A percentile compares a stretch with the other conserved stretches of the same genome.
phyloP scores from a whole-genome alignment of 1,140 invertebrate genomes.

The Bursaphelenchus mucronatus region DNA sequence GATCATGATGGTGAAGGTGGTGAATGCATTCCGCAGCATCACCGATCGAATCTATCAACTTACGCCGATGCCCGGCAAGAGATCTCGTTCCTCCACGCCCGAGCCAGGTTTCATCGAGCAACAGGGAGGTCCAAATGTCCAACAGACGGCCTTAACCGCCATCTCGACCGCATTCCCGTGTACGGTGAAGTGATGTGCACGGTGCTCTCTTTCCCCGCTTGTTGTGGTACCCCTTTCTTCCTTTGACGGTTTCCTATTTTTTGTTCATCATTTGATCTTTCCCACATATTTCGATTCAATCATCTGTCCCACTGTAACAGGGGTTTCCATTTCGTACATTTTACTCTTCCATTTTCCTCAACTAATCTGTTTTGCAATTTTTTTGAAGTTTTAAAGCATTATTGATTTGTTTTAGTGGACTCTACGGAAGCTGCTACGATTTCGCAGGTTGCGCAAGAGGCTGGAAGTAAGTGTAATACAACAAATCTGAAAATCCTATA shows the following conservation, averaged over 20 bases:
- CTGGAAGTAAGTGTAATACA: too few species aligned
- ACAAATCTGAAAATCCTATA: too few species aligned
- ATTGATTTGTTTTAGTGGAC: neutral
- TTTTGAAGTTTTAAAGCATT: too few species aligned
- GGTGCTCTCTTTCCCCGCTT: conserved; percentile 7
- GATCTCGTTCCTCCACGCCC: conserved; percentile 30
- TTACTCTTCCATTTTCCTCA: too few species aligned
- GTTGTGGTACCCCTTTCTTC: conserved; percentile 17
- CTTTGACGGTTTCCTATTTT: conserved; percentile 3
- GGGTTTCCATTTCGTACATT: too few species aligned
- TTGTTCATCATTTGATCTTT: conserved; percentile 1
- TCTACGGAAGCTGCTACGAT: neutral
- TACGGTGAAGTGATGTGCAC: conserved; percentile 9
- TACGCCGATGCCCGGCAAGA: conserved; percentile 28
- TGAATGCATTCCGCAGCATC: conserved; percentile 46
- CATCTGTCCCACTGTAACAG: too few species aligned
- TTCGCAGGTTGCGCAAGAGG: neutral
- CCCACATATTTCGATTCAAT: too few species aligned
- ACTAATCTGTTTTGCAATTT: too few species aligned
- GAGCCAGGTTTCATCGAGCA: conserved; percentile 10
- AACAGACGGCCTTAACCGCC: conserved; percentile 1
- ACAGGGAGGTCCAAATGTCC: neutral
- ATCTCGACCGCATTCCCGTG: conserved; percentile 23
- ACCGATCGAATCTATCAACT: conserved; percentile 30
- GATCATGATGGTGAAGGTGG: conserved; percentile 52